Conservation (phyloP, 2,888 invertebrate genomes). For the Tipula unca region DNA sequence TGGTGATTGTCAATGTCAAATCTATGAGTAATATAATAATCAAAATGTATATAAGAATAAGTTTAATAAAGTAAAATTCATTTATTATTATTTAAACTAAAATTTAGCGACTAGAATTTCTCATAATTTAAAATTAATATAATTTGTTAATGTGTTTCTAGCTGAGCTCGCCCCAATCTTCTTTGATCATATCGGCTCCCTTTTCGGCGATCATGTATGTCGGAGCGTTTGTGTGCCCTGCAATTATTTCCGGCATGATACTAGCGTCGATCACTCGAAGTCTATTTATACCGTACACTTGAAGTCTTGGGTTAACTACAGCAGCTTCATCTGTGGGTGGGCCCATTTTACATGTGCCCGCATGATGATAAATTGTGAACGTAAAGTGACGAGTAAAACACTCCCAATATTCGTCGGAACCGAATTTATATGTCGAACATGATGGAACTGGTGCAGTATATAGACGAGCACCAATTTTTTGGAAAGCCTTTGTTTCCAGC, state of each 20-base stretch:
- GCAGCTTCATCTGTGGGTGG: conserved; percentile 49
- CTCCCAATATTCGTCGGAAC: conserved; percentile 54
- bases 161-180: conserved; percentile 32
- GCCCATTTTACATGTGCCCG: conserved; percentile 59
- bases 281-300: conserved; percentile 44
- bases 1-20: neutral
- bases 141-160: neutral
- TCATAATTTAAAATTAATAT: neutral
- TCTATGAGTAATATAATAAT: neutral
- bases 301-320: conserved; percentile 53
- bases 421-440: conserved; percentile 46
- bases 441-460: conserved; percentile 51
- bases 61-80: neutral
- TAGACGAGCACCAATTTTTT: conserved; percentile 45
- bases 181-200: conserved; percentile 48
- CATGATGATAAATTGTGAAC: conserved; percentile 54
- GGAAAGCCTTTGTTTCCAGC: conserved; percentile 45
- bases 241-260: conserved; percentile 47
- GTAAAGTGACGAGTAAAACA: conserved; percentile 54
- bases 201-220: conserved; percentile 51
- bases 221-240: conserved; percentile 49
- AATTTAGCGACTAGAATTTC: neutral
- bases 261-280: conserved; percentile 49
- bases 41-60: neutral
- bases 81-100: neutral